These are phyloP conservation scores for Xestia ashworthii DNA, from an alignment of 2,888 invertebrate species.

Conservation along the genomic window DNA sequence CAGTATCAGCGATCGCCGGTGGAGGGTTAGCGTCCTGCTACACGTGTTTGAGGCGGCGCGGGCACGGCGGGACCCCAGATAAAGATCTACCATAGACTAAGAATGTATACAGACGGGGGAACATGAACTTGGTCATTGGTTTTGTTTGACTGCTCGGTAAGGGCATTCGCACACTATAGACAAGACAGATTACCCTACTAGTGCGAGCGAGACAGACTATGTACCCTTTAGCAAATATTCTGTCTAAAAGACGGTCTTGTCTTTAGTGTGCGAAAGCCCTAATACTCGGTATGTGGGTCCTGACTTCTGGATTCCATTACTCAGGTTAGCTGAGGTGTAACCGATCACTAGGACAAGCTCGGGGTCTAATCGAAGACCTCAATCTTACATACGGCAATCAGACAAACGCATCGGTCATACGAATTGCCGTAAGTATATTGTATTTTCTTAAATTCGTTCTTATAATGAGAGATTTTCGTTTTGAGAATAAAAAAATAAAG, in stretches of 20 bases:
- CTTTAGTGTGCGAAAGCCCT: too few species aligned
- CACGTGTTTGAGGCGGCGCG: slow-evolving; percentile 60
- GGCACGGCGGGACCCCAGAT: slow-evolving; percentile 58
- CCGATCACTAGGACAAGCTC: neutral
- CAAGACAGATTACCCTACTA: too few species aligned
- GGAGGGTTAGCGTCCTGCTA: slow-evolving; percentile 38
- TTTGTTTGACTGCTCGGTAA: neutral
- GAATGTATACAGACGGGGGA: slow-evolving; percentile 1
- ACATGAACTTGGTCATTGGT: neutral
- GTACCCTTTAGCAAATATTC: too few species aligned
- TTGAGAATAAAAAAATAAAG: too few species aligned
- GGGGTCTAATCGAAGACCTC: neutral
- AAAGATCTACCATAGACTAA: slow-evolving; percentile 61
- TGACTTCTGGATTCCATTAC: neutral
- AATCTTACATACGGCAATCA: neutral
- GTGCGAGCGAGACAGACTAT: too few species aligned
- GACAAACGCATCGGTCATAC: neutral
- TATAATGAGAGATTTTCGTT: too few species aligned
- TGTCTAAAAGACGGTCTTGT: too few species aligned
- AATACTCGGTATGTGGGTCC: neutral
- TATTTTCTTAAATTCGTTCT: neutral
- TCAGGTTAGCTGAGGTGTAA: neutral
- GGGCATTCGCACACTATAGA: too few species aligned
- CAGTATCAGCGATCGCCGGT: slow-evolving; percentile 47
- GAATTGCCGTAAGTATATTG: neutral